phyloP scores from a whole-genome alignment of 92 coral and sea anemone species.

The Paramuricea clavata region DNA sequence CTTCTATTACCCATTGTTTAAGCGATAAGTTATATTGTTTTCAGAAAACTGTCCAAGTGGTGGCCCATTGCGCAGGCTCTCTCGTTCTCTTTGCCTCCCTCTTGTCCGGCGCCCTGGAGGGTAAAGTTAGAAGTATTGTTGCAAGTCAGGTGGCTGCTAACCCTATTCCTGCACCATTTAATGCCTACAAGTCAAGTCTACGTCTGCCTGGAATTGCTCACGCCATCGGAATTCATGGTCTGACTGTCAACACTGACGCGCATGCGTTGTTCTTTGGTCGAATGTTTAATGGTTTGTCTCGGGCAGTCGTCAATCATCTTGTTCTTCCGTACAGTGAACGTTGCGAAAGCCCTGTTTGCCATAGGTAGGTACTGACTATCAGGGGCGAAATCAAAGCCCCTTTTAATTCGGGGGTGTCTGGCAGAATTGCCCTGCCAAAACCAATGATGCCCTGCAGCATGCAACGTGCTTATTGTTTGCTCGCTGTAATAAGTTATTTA shows the following conservation, averaged over 20 bases:
- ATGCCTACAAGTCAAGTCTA: slow-evolving; percentile 48
- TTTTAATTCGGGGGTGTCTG: too few species aligned
- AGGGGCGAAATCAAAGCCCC: too few species aligned
- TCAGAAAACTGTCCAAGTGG: slow-evolving; percentile 54
- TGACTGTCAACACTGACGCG: slow-evolving; percentile 65
- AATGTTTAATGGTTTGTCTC: slow-evolving; percentile 49
- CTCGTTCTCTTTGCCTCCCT: slow-evolving; percentile 44
- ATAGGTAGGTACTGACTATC: slow-evolving; percentile 47
- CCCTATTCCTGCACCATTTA: slow-evolving; percentile 30
- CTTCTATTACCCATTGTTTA: too few species aligned
- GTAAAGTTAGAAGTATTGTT: slow-evolving; percentile 62
- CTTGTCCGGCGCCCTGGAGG: slow-evolving; percentile 66
- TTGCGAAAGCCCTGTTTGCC: slow-evolving; percentile 65
- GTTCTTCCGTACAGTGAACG: slow-evolving; percentile 50
- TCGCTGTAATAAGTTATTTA: too few species aligned
- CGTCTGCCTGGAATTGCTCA: slow-evolving; percentile 53
- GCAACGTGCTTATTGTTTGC: too few species aligned
- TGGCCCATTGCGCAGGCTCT: slow-evolving; percentile 68
- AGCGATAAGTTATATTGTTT: too few species aligned
- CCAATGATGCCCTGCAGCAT: too few species aligned
- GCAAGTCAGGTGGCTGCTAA: slow-evolving; percentile 66
- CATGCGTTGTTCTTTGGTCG: slow-evolving; percentile 55
- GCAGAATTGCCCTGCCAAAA: too few species aligned
- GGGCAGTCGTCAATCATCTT: slow-evolving; percentile 40
- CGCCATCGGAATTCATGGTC: slow-evolving; percentile 49